Percentiles rank a stretch among this genome's conserved stretches.
phyloP scores from a whole-genome alignment of 1,140 invertebrate species.

The Heliconius melpomene region DNA sequence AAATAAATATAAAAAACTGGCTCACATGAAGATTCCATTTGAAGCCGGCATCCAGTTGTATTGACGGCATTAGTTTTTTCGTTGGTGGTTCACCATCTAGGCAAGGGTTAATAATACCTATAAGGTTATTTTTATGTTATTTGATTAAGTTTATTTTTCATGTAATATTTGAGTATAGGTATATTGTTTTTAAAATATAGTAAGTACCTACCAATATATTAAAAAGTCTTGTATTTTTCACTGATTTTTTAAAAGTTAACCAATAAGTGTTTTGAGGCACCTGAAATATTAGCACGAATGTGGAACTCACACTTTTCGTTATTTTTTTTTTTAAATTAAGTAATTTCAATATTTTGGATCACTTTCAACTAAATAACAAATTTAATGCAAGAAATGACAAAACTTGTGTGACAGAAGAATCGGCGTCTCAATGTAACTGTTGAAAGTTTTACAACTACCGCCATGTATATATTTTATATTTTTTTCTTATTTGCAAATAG shows the following conservation, averaged over 20 bases:
- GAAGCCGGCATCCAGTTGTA: slow-evolving; percentile 58
- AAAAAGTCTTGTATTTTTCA: no score
- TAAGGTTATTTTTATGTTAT: neutral
- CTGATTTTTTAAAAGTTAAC: no score
- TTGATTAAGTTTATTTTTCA: neutral
- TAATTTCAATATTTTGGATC: neutral
- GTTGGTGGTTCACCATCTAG: slow-evolving; percentile 56
- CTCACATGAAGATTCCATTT: slow-evolving; percentile 70
- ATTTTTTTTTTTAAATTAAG: neutral
- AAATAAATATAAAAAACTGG: slow-evolving; percentile 10
- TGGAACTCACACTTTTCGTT: neutral
- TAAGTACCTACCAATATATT: no score
- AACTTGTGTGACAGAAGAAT: neutral
- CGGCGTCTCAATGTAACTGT: neutral
- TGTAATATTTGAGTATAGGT: neutral
- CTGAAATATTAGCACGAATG: neutral
- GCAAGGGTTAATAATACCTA: neutral
- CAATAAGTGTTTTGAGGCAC: neutral
- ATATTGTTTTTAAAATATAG: neutral
- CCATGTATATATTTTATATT: neutral
- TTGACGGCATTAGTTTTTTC: slow-evolving; percentile 52
- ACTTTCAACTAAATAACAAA: slow-evolving; percentile 6
- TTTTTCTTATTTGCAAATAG: neutral
- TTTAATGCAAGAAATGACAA: neutral
- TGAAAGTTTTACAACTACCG: neutral